Percentiles rank a stretch among this genome's conserved stretches.
These are phyloP conservation scores for Gonocerus acuteangulatus DNA, from an alignment of 2,888 invertebrate species.

Conservation along the genomic window DNA sequence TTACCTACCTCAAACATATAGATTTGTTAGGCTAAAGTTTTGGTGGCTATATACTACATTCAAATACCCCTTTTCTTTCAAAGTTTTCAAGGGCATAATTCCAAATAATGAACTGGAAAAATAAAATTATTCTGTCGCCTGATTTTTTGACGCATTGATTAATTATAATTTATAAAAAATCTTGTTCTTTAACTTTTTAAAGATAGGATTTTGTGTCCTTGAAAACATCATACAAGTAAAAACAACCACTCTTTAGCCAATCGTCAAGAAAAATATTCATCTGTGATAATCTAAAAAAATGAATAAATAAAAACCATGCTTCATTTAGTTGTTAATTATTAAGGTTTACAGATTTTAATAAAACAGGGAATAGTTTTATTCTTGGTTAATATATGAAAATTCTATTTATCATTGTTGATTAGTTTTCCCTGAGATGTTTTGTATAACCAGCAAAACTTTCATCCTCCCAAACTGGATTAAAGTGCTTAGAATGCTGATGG, in stretches of 20 bases:
- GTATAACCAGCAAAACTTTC: constrained; percentile 20
- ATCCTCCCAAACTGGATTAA: constrained; percentile 28
- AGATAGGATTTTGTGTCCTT: no score
- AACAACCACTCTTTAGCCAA: no score
- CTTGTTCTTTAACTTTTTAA: no score
- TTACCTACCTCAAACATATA: constrained; percentile 29
- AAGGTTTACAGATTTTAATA: constrained; percentile 11
- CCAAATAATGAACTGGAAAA: no score
- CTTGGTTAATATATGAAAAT: constrained; percentile 1
- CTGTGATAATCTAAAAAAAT: constrained; percentile 11
- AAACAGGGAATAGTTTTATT: background rate
- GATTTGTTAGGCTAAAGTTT: constrained; percentile 15
- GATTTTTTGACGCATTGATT: no score
- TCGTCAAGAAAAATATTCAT: background rate
- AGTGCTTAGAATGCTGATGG: constrained; percentile 35
- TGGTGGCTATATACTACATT: constrained; percentile 29
- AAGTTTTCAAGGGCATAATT: no score
- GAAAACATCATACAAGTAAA: no score
- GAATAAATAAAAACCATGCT: constrained; percentile 3
- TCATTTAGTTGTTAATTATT: constrained; percentile 16
- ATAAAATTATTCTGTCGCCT: no score
- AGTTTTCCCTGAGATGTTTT: constrained; percentile 2
- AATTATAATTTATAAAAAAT: no score
- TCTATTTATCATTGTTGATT: constrained; percentile 6
- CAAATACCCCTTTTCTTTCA: no score